Evolutionary conservation across 2,888 invertebrate species (phyloP).

Genomic region (Euclidia mi): DNA sequence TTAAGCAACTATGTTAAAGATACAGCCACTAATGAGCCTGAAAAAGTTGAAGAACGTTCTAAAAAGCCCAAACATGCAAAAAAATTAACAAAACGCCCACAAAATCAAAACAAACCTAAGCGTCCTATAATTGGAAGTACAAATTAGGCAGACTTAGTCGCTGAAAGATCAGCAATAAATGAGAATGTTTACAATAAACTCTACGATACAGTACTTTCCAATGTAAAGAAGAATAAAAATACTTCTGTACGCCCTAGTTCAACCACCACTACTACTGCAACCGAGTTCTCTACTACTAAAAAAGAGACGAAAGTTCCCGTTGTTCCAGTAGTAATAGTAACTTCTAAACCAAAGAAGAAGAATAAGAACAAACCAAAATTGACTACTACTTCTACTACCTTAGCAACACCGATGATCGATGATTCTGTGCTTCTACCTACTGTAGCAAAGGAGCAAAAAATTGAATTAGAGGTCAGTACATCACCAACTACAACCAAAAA

Average conservation of each 20-base stretch:
- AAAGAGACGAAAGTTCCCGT: slow-evolving; percentile 70
- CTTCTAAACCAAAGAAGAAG: slow-evolving; percentile 80
- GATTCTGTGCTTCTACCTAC: slow-evolving; percentile 83
- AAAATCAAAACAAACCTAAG: slow-evolving; percentile 73
- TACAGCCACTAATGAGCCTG: slow-evolving; percentile 78
- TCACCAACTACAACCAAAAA: slow-evolving; percentile 86
- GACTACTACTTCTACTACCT: slow-evolving; percentile 68
- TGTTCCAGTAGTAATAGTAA: slow-evolving; percentile 63
- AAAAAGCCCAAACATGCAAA: slow-evolving; percentile 79
- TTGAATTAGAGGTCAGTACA: slow-evolving; percentile 85
- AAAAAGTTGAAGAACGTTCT: slow-evolving; percentile 72
- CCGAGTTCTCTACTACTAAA: slow-evolving; percentile 67
- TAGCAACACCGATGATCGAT: slow-evolving; percentile 70
- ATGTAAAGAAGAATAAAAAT: slow-evolving; percentile 87
- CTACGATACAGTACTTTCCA: slow-evolving; percentile 90
- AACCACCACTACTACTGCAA: slow-evolving; percentile 55
- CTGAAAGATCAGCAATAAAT: slow-evolving; percentile 84
- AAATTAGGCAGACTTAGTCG: slow-evolving; percentile 85
- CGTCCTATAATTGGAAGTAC: slow-evolving; percentile 83
- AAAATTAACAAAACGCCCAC: slow-evolving; percentile 79
- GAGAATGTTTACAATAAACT: slow-evolving; percentile 90
- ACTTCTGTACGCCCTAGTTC: slow-evolving; percentile 65
- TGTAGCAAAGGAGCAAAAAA: slow-evolving; percentile 86
- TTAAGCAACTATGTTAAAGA: slow-evolving; percentile 88
- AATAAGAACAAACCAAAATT: slow-evolving; percentile 81